A percentile compares a stretch with the other conserved stretches of the same genome.
Conservation (phyloP, 2,888 invertebrate genomes). For the Eutolmus rufibarbis region DNA sequence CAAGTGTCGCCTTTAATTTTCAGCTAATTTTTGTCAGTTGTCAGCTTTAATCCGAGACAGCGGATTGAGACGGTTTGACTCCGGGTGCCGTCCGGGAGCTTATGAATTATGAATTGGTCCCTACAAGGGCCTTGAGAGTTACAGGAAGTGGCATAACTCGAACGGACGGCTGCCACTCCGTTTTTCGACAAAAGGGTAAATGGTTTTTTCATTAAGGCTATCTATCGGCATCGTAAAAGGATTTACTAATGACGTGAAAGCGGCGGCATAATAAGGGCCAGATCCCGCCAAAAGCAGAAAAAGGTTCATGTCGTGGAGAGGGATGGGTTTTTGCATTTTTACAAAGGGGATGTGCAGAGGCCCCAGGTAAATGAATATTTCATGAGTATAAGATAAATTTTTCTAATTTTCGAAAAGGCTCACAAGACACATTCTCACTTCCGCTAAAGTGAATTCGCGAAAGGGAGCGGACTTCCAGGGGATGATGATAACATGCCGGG, state of each 20-base stretch:
- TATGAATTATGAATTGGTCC: slow-evolving; percentile 21
- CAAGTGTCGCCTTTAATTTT: background rate
- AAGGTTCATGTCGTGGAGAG: background rate
- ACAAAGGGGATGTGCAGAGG: background rate
- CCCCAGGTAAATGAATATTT: slow-evolving; percentile 17
- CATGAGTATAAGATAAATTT: slow-evolving; percentile 28
- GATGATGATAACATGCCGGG: background rate
- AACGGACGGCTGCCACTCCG: background rate
- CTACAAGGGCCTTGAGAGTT: background rate
- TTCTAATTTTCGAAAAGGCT: slow-evolving; percentile 11
- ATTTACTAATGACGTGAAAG: slow-evolving; percentile 26
- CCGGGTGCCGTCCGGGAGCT: background rate
- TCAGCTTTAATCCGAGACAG: background rate
- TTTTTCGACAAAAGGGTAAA: slow-evolving; percentile 1
- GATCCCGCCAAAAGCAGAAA: background rate
- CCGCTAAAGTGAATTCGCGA: background rate
- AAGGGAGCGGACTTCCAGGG: background rate
- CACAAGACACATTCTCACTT: background rate
- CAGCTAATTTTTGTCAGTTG: slow-evolving; percentile 14
- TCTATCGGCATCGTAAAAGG: slow-evolving; percentile 27
- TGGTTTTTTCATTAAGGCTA: slow-evolving; percentile 27
- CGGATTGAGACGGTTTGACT: slow-evolving; percentile 12
- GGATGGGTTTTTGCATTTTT: slow-evolving; percentile 9
- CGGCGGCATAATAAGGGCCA: background rate
- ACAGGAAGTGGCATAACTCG: slow-evolving; percentile 29